Percentiles rank a stretch among this genome's conserved stretches.
Evolutionary conservation across 2,113 vertebrate species (phyloP).

Genomic region (Cheilinus undulatus): DNA sequence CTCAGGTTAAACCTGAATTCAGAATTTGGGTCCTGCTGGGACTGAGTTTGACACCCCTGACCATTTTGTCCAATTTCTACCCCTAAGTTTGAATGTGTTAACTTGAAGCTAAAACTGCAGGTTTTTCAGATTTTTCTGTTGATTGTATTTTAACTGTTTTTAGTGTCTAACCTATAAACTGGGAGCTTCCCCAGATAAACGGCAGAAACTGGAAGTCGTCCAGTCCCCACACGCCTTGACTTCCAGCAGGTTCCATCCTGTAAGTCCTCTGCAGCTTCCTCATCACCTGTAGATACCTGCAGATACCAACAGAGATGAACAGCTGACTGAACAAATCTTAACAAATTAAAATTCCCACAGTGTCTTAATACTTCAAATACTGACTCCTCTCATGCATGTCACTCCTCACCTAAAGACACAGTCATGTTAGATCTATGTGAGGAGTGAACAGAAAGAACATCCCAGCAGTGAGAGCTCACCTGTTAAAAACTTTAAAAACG

Average conservation of each 20-base stretch:
- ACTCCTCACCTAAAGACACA: no score
- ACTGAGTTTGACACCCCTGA: no score
- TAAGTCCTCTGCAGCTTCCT: constrained; percentile 95
- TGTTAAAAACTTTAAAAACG: constrained; percentile 93
- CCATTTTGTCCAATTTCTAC: no score
- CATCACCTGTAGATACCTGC: constrained; percentile 94
- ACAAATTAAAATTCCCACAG: no score
- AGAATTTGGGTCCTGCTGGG: no score
- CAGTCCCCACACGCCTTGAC: constrained; percentile 98
- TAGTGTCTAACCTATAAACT: constrained; percentile 86
- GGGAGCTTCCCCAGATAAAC: constrained; percentile 98
- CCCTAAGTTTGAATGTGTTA: no score
- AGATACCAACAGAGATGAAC: background rate
- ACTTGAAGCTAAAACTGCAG: no score
- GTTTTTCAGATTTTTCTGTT: background rate
- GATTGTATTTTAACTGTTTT: background rate
- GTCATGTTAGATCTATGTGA: no score
- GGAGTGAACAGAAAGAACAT: background rate
- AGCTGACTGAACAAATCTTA: no score
- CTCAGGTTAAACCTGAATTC: no score
- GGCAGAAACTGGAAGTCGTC: constrained; percentile 99
- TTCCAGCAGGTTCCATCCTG: constrained; percentile 97
- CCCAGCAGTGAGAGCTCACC: constrained; percentile 77
- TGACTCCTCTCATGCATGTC: no score
- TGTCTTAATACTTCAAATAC: no score